Evolutionary conservation across 2,797 vertebrate genomes (phyloP), one percentile per base, ranked within the genome.

Genomic region (Sebastes cheni): DNA sequence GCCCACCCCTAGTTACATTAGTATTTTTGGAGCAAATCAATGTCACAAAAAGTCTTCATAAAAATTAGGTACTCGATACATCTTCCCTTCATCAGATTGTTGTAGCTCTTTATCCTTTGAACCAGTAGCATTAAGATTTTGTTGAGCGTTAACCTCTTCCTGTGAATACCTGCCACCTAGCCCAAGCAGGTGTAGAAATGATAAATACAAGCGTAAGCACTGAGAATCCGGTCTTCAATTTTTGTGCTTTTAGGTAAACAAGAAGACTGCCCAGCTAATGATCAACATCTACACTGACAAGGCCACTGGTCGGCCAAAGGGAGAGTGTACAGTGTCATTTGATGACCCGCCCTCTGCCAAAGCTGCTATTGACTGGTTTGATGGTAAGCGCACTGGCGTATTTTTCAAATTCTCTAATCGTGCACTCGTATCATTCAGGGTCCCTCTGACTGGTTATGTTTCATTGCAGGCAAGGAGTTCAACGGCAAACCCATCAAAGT

Each of bases 261-360:
- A 99, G 93, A 99, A 99, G 93, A 99, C 98, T 0, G 98, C 96
- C 64, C 97, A 95, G 80, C 97, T 95, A 8, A 99, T 99, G 99
- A 99, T 99, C 86, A 99, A 99, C 86, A 95, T 99, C 39, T 99
- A 99, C 82, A 97, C 97, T 54, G 99, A 99, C 91, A 99, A 99
- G 86, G 97, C 97, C 81, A 99, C 99, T 0, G 98, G 98, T 32
- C 97, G 96, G 64, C 96, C 97, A 50, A 99, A 99, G 82, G 99
- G 99, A 80, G 99, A 99, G 93, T 97, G 97, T 25, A 99, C 99
- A 0, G 99, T 99, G 4, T 99, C 99, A 0, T 99, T 98, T 91
- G 99, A 99, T 87, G 99, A 99, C 69, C 99, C 99, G 29, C 98
- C 99, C 32, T 99, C 99, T 74, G 99, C 99, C 80, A 99, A 99